These are phyloP conservation scores for Torymus tubicola DNA, from an alignment of 2,888 invertebrate species.

Conservation along the genomic window DNA sequence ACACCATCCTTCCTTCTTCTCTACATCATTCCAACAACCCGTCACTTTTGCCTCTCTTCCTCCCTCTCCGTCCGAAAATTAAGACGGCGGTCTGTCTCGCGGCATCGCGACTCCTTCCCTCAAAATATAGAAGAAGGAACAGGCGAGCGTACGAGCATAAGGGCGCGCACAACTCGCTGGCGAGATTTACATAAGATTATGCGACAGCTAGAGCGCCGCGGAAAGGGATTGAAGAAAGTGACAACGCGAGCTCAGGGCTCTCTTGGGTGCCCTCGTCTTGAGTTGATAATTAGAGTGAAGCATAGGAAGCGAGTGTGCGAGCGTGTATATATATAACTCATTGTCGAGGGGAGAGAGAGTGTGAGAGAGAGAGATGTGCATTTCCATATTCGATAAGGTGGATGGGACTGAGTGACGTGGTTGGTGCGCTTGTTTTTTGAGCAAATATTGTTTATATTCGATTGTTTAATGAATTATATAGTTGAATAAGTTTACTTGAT, in stretches of 20 bases:
- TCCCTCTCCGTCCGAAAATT: neutral
- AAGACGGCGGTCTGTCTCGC: too few relatives aligned
- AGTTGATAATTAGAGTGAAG: constrained; percentile 71
- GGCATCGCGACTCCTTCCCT: too few relatives aligned
- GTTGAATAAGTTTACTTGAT: too few relatives aligned
- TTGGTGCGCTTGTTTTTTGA: neutral
- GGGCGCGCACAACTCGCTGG: constrained; percentile 63
- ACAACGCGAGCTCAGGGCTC: constrained; percentile 63
- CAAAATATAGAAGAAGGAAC: neutral
- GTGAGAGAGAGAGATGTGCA: constrained; percentile 22
- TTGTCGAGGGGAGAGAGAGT: constrained; percentile 22
- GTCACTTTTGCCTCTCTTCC: neutral
- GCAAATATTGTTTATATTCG: neutral
- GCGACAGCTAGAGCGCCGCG: constrained; percentile 60
- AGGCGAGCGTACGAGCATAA: constrained; percentile 64
- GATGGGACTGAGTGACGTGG: neutral
- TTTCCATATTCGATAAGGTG: constrained; percentile 55
- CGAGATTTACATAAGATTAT: constrained; percentile 75
- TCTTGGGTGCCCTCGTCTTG: constrained; percentile 68
- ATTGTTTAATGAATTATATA: neutral
- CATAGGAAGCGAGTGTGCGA: constrained; percentile 33
- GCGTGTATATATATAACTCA: constrained; percentile 53
- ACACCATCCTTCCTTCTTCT: too few relatives aligned
- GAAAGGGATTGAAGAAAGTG: constrained; percentile 58
- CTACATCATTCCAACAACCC: neutral